Evolutionary conservation across 1,140 invertebrate genomes (phyloP).

Genomic region (Cryptotermes secundus): DNA sequence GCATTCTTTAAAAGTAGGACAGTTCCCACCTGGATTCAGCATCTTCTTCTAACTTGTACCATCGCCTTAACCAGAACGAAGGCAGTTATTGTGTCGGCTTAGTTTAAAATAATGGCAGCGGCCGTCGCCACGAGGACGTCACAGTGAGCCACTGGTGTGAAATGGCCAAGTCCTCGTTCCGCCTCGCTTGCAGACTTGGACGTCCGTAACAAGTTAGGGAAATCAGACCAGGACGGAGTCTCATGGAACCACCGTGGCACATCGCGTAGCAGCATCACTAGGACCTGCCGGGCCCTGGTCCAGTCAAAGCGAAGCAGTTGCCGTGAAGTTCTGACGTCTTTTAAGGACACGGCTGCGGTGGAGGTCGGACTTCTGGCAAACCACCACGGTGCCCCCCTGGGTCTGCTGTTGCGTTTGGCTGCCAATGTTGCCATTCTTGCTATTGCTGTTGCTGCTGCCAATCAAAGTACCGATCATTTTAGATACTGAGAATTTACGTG

Average conservation of each 20-base stretch:
- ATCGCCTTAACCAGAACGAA: background rate
- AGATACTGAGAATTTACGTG: constrained; percentile 72
- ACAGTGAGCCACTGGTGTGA: background rate
- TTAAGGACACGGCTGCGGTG: constrained; percentile 56
- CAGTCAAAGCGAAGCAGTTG: constrained; percentile 58
- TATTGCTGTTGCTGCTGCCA: constrained; percentile 48
- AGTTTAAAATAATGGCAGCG: background rate
- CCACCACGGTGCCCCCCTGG: constrained; percentile 56
- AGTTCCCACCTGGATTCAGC: background rate
- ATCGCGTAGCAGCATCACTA: background rate
- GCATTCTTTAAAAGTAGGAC: background rate
- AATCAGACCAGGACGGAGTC: background rate
- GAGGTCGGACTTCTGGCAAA: constrained; percentile 58
- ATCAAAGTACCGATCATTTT: constrained; percentile 78
- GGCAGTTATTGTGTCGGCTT: background rate
- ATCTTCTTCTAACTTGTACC: background rate
- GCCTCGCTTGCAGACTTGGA: background rate
- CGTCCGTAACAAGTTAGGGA: background rate
- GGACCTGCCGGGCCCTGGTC: background rate
- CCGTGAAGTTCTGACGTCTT: constrained; percentile 55
- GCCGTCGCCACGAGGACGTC: background rate
- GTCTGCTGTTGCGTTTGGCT: constrained; percentile 38
- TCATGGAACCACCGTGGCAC: constrained; percentile 23
- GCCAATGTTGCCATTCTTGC: background rate
- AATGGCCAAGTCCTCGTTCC: background rate